Percentiles rank a stretch among this genome's conserved stretches.
phyloP scores from a whole-genome alignment of 2,797 vertebrate species.

The Falco naumanni region DNA sequence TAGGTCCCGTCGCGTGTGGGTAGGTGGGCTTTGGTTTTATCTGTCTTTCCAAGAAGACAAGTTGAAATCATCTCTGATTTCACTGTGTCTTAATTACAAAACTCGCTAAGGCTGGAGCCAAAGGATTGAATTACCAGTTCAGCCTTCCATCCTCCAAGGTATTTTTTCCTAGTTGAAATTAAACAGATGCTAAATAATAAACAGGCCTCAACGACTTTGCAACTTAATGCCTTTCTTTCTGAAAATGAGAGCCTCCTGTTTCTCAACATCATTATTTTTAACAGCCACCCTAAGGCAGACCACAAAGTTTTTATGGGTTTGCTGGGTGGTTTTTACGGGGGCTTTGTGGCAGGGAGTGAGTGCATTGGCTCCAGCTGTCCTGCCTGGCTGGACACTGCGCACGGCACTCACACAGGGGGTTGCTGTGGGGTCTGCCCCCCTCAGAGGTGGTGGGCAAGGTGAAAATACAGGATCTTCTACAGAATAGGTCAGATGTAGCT shows the following conservation, averaged over 20 bases:
- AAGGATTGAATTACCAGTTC: neutral
- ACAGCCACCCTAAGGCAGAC: neutral
- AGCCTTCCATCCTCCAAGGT: neutral
- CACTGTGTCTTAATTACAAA: neutral
- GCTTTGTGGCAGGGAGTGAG: neutral
- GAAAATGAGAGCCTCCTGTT: neutral
- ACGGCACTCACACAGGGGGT: fast-evolving
- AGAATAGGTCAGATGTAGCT: neutral
- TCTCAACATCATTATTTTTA: neutral
- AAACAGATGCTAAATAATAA: constrained; percentile 14
- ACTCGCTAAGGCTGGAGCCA: neutral
- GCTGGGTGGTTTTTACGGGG: neutral
- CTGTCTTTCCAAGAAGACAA: neutral
- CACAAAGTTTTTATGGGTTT: neutral
- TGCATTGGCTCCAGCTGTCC: neutral
- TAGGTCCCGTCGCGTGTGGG: neutral
- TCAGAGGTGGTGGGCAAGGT: neutral
- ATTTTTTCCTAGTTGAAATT: neutral
- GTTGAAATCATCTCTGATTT: neutral
- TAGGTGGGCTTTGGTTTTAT: neutral
- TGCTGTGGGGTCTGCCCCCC: neutral
- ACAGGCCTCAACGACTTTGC: neutral
- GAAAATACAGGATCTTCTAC: neutral
- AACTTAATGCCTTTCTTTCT: neutral
- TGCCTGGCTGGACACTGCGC: neutral